Evolutionary conservation across 2,888 invertebrate genomes (phyloP).

Genomic region (Tubulanus polymorphus): DNA sequence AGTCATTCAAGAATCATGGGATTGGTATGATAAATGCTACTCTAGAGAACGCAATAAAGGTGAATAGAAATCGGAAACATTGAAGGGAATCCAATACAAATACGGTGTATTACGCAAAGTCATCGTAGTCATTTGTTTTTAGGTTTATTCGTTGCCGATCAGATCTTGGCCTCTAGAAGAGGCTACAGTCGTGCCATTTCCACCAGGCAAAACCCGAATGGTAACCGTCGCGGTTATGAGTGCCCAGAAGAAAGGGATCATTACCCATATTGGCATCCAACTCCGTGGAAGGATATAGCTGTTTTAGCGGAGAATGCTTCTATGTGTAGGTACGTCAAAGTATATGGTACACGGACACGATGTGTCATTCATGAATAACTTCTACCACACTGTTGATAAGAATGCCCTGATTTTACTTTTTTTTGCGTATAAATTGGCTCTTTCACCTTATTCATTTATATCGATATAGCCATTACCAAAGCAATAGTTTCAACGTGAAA

Average conservation of each 20-base stretch:
- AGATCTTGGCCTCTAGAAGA: slow-evolving; percentile 40
- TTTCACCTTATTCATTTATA: background rate
- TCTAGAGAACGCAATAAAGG: slow-evolving; percentile 46
- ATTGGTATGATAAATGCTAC: slow-evolving; percentile 48
- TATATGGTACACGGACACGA: too few species aligned
- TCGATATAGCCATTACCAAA: slow-evolving; percentile 28
- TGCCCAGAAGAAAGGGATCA: slow-evolving; percentile 54
- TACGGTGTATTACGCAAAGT: too few species aligned
- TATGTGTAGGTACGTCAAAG: slow-evolving; percentile 39
- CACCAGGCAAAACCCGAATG: slow-evolving; percentile 50
- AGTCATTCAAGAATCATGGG: slow-evolving; percentile 48
- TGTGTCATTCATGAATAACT: too few species aligned
- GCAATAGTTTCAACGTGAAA: slow-evolving; percentile 44
- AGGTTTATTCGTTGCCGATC: slow-evolving; percentile 52
- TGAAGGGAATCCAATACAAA: too few species aligned
- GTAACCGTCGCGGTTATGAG: slow-evolving; percentile 49
- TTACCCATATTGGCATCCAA: slow-evolving; percentile 53
- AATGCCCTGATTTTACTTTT: too few species aligned
- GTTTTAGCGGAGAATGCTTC: slow-evolving; percentile 44
- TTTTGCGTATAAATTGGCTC: background rate
- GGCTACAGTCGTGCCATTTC: slow-evolving; percentile 39
- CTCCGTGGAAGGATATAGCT: slow-evolving; percentile 51
- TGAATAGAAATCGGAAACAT: slow-evolving; percentile 16
- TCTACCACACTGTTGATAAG: background rate
- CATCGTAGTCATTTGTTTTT: slow-evolving; percentile 3